These are phyloP conservation scores for Syngnathoides biaculeatus DNA, from an alignment of 2,113 vertebrate species.

Conservation along the genomic window DNA sequence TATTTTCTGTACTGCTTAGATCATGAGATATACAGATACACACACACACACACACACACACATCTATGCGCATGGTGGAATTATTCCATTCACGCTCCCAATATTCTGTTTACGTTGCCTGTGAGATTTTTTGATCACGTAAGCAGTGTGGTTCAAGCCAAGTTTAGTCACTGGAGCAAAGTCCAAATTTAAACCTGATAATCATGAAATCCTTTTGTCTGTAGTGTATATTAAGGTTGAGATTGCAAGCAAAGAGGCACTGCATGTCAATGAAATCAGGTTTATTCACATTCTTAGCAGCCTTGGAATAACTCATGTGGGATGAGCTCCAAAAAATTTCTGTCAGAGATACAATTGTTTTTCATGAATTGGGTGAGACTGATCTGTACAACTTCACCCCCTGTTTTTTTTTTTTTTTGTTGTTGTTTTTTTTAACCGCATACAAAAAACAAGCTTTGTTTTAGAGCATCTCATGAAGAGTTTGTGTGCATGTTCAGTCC, in stretches of 20 bases:
- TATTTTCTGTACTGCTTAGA: too few relatives aligned
- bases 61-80: background rate
- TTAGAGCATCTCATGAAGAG: background rate
- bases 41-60: too few relatives aligned
- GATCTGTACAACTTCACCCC: background rate
- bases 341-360: slow-evolving; percentile 30
- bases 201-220: slow-evolving; percentile 6
- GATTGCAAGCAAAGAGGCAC: slow-evolving; percentile 11
- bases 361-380: background rate
- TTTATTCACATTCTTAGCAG: background rate
- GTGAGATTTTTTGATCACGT: background rate
- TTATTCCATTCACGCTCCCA: background rate
- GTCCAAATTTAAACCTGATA: background rate
- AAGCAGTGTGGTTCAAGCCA: slow-evolving; percentile 8
- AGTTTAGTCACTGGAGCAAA: background rate
- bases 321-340: background rate
- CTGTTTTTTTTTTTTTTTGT: background rate
- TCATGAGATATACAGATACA: too few relatives aligned
- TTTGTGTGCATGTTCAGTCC: background rate
- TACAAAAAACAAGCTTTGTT: background rate
- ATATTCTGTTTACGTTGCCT: background rate
- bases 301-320: background rate
- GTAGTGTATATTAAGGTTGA: too few relatives aligned
- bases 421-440: background rate
- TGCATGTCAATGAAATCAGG: slow-evolving; percentile 24